Percentiles rank a stretch among this genome's conserved stretches.
Conservation (phyloP, 2,888 invertebrate genomes). For the Zygothrica quintamaculata region DNA sequence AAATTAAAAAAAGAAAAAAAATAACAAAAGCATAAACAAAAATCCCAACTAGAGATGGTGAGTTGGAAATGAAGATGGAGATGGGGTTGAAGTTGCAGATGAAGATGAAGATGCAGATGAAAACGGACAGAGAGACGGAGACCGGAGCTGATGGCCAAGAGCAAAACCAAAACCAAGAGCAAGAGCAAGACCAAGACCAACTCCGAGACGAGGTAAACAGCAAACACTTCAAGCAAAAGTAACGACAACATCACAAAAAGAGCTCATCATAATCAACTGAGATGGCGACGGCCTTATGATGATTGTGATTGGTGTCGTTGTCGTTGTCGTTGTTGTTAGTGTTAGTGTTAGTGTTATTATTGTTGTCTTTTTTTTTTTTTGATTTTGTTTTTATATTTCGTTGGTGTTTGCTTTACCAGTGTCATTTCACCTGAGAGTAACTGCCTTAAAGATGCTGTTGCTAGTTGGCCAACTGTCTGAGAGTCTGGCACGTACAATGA, state of each 20-base stretch:
- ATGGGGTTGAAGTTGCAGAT: slow-evolving; percentile 12
- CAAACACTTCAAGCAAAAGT: slow-evolving; percentile 37
- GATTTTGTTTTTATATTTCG: no score
- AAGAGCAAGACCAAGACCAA: slow-evolving; percentile 12
- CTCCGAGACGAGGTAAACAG: slow-evolving; percentile 12
- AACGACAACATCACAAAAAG: slow-evolving; percentile 42
- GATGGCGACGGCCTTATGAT: slow-evolving; percentile 72
- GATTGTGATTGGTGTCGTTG: slow-evolving; percentile 75
- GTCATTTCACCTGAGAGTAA: slow-evolving; percentile 35
- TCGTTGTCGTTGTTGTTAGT: slow-evolving; percentile 12
- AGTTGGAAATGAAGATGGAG: slow-evolving; percentile 7
- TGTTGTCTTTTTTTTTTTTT: slow-evolving; percentile 23
- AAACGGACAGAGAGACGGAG: slow-evolving; percentile 8
- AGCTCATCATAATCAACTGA: slow-evolving; percentile 73
- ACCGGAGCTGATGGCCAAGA: neutral
- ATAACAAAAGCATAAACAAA: slow-evolving; percentile 9
- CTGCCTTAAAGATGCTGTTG: slow-evolving; percentile 20
- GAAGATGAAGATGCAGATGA: slow-evolving; percentile 10
- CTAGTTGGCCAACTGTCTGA: slow-evolving; percentile 17
- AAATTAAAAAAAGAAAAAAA: slow-evolving; percentile 15
- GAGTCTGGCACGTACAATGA: slow-evolving; percentile 64
- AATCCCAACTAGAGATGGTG: slow-evolving; percentile 9
- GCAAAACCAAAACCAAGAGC: no score
- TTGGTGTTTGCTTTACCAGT: slow-evolving; percentile 14
- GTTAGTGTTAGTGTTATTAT: slow-evolving; percentile 27